phyloP scores from a whole-genome alignment of 2,113 vertebrate genomes.

The Pithys albifrons region DNA sequence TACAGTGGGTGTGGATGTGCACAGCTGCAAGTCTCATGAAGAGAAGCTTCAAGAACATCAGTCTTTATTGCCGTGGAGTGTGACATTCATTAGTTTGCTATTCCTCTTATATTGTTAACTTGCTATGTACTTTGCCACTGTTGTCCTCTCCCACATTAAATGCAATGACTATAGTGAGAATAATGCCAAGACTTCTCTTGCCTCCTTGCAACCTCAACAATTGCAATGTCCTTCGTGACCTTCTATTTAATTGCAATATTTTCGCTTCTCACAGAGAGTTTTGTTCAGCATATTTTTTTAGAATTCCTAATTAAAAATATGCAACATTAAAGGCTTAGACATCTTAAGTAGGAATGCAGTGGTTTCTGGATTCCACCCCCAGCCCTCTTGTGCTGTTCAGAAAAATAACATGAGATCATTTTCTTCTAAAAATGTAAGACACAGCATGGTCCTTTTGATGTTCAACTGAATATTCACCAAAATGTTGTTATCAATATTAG shows the following conservation, averaged over 20 bases:
- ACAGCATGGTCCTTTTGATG: not conserved
- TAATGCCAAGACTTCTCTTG: not conserved
- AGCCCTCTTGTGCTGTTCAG: not conserved
- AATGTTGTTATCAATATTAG: not conserved
- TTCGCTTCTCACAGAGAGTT: not conserved
- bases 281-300: constrained; percentile 17
- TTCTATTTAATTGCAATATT: not conserved
- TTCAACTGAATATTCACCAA: not conserved
- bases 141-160: not conserved
- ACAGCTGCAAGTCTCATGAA: not conserved
- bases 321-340: not conserved
- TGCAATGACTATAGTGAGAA: not conserved
- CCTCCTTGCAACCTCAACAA: not conserved
- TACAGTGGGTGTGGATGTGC: not conserved
- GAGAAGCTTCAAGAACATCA: not conserved
- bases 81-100: not conserved
- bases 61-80: not conserved
- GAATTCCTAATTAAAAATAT: not conserved
- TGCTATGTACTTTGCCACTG: not conserved
- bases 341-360: not conserved
- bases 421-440: not conserved
- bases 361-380: not conserved
- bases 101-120: not conserved
- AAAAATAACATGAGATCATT: not conserved
- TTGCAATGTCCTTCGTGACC: not conserved